These are phyloP conservation scores for Datnioides undecimradiatus DNA, from an alignment of 2,113 vertebrate genomes.

Conservation along the genomic window DNA sequence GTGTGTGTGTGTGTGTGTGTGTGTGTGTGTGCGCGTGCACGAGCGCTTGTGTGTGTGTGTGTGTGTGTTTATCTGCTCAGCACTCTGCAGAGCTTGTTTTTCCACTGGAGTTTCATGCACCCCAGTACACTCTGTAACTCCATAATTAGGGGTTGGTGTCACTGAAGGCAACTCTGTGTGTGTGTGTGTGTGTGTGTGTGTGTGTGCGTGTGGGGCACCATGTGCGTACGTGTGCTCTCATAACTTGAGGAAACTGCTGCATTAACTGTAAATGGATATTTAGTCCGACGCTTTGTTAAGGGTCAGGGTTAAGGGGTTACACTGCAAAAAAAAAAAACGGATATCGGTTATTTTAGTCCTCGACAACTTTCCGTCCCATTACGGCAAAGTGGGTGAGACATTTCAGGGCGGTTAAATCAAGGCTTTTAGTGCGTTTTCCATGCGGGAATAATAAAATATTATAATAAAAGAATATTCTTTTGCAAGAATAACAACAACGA, in stretches of 20 bases:
- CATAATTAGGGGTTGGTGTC: conserved; percentile 69
- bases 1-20: conserved; percentile 1
- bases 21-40: background rate
- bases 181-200: conserved; percentile 26
- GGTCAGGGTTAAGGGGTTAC: conserved; percentile 5
- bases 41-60: conserved; percentile 4
- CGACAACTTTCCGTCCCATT: background rate
- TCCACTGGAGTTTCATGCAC: conserved; percentile 46
- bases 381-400: background rate
- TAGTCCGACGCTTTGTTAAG: background rate
- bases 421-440: background rate
- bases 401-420: background rate
- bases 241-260: conserved; percentile 23
- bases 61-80: conserved; percentile 27
- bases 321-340: background rate
- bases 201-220: conserved; percentile 21
- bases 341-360: background rate
- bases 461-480: background rate
- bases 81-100: conserved; percentile 51
- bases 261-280: conserved; percentile 28
- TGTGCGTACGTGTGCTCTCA: conserved; percentile 14
- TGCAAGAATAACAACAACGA: background rate
- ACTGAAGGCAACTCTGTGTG: conserved; percentile 46
- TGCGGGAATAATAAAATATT: background rate
- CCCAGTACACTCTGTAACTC: conserved; percentile 45